These are phyloP conservation scores for Drosophila affinis DNA, from an alignment of 2,888 invertebrate species.

Conservation along the genomic window DNA sequence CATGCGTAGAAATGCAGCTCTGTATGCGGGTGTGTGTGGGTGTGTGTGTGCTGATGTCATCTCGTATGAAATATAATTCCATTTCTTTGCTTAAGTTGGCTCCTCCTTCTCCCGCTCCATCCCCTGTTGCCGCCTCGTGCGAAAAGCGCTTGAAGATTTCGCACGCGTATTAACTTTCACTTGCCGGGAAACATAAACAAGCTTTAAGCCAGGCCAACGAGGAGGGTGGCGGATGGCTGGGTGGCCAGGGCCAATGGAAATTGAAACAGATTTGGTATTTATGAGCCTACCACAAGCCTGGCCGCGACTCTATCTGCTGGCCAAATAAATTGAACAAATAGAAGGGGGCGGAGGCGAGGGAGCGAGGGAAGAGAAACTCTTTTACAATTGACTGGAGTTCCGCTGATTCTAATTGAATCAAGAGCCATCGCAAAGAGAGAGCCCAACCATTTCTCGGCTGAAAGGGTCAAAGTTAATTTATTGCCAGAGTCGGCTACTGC, in stretches of 20 bases:
- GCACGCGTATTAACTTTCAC: constrained; percentile 75
- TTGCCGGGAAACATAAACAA: constrained; percentile 64
- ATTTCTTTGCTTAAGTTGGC: constrained; percentile 60
- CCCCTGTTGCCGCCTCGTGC: constrained; percentile 19
- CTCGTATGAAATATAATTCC: constrained; percentile 71
- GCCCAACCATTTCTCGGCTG: constrained; percentile 5
- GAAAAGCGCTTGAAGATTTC: constrained; percentile 59
- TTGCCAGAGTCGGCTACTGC: constrained; percentile 35
- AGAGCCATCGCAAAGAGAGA: constrained; percentile 36
- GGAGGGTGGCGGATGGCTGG: background rate
- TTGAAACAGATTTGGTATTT: constrained; percentile 73
- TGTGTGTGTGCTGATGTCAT: constrained; percentile 67
- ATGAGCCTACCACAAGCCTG: constrained; percentile 51
- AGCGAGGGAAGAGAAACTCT: constrained; percentile 35
- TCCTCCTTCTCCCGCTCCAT: background rate
- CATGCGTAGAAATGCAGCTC: constrained; percentile 52
- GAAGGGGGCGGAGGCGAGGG: constrained; percentile 1
- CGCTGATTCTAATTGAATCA: constrained; percentile 39
- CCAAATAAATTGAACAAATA: constrained; percentile 59
- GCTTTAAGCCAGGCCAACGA: constrained; percentile 56
- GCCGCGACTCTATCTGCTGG: constrained; percentile 28
- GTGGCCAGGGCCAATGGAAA: constrained; percentile 55
- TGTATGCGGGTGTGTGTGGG: constrained; percentile 18
- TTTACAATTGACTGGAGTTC: constrained; percentile 37
- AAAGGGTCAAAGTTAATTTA: constrained; percentile 61